phyloP scores from a whole-genome alignment of 2,888 invertebrate genomes.

The Tethea ocularis region DNA sequence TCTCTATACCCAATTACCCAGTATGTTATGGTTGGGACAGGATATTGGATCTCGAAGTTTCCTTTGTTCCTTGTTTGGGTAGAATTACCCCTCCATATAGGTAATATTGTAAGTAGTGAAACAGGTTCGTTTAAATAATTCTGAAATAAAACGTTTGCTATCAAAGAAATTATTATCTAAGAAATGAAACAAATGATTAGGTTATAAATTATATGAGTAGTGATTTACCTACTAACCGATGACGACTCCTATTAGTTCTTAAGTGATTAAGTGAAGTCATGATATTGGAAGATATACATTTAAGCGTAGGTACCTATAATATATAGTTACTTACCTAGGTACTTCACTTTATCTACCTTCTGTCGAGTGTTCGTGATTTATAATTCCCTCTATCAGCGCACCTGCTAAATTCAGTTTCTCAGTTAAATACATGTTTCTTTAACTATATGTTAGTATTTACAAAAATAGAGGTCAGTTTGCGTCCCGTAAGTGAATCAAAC shows the following conservation, averaged over 20 bases:
- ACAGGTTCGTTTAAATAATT: neutral
- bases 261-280: constrained; percentile 55
- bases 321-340: too few species aligned
- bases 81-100: constrained; percentile 10
- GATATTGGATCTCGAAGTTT: constrained; percentile 18
- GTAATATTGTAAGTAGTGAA: neutral
- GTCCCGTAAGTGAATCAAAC: neutral
- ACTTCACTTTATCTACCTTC: constrained; percentile 44
- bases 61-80: constrained; percentile 29
- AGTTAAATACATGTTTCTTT: neutral
- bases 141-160: too few species aligned
- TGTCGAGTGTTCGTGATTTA: constrained; percentile 27
- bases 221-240: too few species aligned
- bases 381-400: too few species aligned
- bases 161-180: too few species aligned
- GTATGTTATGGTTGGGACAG: neutral
- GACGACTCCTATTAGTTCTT: constrained; percentile 24
- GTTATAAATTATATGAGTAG: too few species aligned
- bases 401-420: neutral
- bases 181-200: too few species aligned
- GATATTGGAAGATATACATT: constrained; percentile 40
- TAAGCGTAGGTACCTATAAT: neutral
- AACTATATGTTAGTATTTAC: neutral
- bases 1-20: neutral
- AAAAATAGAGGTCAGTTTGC: neutral